Evolutionary conservation across 2,113 vertebrate genomes (phyloP).

Genomic region (Notechis scutatus): DNA sequence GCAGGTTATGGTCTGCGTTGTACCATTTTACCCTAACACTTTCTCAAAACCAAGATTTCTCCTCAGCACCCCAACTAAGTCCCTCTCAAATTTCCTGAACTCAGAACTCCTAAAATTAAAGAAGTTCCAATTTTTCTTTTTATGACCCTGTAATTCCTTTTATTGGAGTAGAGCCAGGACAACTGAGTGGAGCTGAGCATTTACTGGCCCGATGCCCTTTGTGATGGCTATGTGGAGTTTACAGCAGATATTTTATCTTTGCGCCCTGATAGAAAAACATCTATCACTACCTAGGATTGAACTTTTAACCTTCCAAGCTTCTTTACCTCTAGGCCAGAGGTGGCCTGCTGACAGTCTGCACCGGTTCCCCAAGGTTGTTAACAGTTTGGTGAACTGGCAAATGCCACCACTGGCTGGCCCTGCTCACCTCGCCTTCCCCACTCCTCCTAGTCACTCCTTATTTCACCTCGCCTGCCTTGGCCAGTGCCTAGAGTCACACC

Average conservation of each 20-base stretch:
- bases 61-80: background rate
- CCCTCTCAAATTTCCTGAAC: background rate
- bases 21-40: background rate
- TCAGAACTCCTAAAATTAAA: background rate
- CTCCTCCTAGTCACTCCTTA: too few relatives aligned
- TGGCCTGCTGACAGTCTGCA: too few relatives aligned
- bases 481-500: too few relatives aligned
- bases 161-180: background rate
- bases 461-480: too few relatives aligned
- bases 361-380: too few relatives aligned
- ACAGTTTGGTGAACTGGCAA: too few relatives aligned
- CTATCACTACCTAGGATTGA: background rate
- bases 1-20: background rate
- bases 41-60: background rate
- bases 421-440: too few relatives aligned
- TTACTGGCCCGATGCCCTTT: background rate
- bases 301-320: background rate
- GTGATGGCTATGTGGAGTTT: background rate
- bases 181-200: background rate
- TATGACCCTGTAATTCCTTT: background rate
- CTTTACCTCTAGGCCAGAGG: background rate
- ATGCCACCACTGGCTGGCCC: too few relatives aligned
- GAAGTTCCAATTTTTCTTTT: background rate
- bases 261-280: background rate
- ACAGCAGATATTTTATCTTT: background rate